Percentiles rank a stretch among this genome's conserved stretches.
Evolutionary conservation across 2,888 invertebrate genomes (phyloP).

Genomic region (Microplitis deprimator): DNA sequence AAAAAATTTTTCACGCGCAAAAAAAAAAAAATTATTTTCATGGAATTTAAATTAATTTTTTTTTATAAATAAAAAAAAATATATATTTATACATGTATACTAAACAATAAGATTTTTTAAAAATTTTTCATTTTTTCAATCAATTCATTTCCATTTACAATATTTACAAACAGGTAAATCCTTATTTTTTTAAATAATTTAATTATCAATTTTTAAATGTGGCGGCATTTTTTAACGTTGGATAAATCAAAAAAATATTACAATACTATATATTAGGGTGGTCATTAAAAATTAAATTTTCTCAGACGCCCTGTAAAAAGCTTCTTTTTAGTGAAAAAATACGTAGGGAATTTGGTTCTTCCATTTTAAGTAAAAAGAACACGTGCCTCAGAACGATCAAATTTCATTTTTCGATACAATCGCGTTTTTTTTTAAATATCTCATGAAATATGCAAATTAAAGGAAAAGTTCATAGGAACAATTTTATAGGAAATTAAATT

Average conservation of each 20-base stretch:
- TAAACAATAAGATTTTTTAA: conserved; percentile 27
- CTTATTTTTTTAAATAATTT: conserved; percentile 9
- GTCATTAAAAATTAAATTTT: conserved; percentile 47
- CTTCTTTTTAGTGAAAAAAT: too few relatives aligned
- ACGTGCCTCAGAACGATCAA: too few relatives aligned
- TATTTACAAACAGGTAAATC: conserved; percentile 55
- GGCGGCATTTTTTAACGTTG: not conserved
- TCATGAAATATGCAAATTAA: too few relatives aligned
- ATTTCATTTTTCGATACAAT: too few relatives aligned
- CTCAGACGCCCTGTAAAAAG: too few relatives aligned
- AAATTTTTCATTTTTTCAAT: conserved; percentile 13
- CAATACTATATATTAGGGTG: conserved; percentile 65
- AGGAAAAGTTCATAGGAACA: too few relatives aligned
- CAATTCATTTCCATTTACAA: conserved; percentile 32
- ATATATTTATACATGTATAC: conserved; percentile 33
- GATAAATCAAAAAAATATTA: conserved; percentile 8
- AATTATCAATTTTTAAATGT: conserved; percentile 13
- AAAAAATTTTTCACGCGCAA: conserved; percentile 21
- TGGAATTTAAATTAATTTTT: conserved; percentile 50
- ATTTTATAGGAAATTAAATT: too few relatives aligned
- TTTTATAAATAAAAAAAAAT: conserved; percentile 56
- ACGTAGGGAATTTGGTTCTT: too few relatives aligned
- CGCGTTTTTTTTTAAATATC: too few relatives aligned
- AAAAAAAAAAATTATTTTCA: conserved; percentile 53
- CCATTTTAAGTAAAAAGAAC: too few relatives aligned